These are phyloP conservation scores for Polydrusus cervinus DNA, from an alignment of 2,888 invertebrate genomes.

Conservation along the genomic window DNA sequence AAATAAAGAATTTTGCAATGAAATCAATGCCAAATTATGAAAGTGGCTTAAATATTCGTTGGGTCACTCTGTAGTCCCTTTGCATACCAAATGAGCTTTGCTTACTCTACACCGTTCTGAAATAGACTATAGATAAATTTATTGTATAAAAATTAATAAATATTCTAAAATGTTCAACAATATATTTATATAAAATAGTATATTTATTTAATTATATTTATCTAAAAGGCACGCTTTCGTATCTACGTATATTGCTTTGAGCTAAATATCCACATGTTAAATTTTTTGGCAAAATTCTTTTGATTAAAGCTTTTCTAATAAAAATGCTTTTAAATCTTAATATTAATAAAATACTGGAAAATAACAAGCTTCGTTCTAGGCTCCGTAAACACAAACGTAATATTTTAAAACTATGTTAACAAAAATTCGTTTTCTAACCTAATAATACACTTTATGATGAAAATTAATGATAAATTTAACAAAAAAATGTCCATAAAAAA, in stretches of 20 bases:
- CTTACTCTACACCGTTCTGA: too few relatives aligned
- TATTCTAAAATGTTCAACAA: slow-evolving; percentile 1
- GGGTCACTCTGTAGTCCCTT: too few relatives aligned
- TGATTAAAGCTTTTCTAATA: slow-evolving; percentile 2
- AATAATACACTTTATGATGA: slow-evolving; percentile 4
- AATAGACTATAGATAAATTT: too few relatives aligned
- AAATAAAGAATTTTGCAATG: too few relatives aligned
- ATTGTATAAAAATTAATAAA: slow-evolving; percentile 3
- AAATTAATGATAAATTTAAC: neutral
- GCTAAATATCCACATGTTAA: slow-evolving; percentile 18
- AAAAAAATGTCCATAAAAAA: neutral
- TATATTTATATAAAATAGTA: neutral
- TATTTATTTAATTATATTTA: slow-evolving; percentile 8
- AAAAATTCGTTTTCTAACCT: slow-evolving; percentile 5
- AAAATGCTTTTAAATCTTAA: neutral
- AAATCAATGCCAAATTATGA: too few relatives aligned
- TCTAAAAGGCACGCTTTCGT: slow-evolving; percentile 6
- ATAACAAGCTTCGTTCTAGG: neutral
- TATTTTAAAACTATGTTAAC: neutral
- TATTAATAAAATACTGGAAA: slow-evolving; percentile 28
- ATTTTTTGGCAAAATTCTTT: neutral
- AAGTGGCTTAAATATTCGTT: too few relatives aligned
- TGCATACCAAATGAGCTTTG: too few relatives aligned
- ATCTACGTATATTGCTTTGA: slow-evolving; percentile 16
- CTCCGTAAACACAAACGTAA: neutral